Percentiles rank a stretch among this genome's conserved stretches.
Conservation (phyloP, 2,888 invertebrate species). For the Eumacrocentrus americanus region DNA sequence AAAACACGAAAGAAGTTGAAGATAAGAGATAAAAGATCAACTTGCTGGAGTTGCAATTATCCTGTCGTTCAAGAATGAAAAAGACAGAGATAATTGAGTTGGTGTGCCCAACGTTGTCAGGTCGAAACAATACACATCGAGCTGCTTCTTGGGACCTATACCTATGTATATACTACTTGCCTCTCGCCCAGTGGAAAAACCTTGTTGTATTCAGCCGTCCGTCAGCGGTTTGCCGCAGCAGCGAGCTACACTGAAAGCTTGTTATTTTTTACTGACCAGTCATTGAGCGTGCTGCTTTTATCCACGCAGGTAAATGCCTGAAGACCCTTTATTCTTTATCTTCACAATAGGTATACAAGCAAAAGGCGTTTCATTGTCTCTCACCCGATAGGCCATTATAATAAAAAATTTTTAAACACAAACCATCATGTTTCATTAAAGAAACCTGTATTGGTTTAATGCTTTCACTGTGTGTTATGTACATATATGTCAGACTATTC, state of each 20-base stretch:
- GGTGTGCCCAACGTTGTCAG: conserved; percentile 42
- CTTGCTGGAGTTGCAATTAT: conserved; percentile 57
- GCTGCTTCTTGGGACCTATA: conserved; percentile 19
- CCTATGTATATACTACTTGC: background rate
- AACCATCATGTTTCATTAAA: no score
- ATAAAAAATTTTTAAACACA: background rate
- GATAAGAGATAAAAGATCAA: conserved; percentile 39
- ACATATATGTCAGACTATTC: background rate
- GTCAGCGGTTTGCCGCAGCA: conserved; percentile 21
- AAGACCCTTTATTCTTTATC: conserved; percentile 9
- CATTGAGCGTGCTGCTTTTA: conserved; percentile 14
- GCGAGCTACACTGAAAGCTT: conserved; percentile 17
- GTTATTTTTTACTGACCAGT: conserved; percentile 23
- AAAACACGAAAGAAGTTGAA: conserved; percentile 12
- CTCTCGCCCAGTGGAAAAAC: conserved; percentile 12
- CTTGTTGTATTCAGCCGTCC: conserved; percentile 28
- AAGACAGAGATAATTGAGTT: conserved; percentile 52
- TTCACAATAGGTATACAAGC: conserved; percentile 3
- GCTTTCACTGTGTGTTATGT: no score
- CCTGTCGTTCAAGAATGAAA: conserved; percentile 51
- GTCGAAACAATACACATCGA: conserved; percentile 38
- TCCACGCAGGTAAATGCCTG: background rate
- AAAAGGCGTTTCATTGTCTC: background rate
- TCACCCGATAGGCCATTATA: conserved; percentile 22
- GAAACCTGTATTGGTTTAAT: no score